Base-by-base conservation (phyloP, 2,888 invertebrate species). In the Ormyrus rosae region DNA sequence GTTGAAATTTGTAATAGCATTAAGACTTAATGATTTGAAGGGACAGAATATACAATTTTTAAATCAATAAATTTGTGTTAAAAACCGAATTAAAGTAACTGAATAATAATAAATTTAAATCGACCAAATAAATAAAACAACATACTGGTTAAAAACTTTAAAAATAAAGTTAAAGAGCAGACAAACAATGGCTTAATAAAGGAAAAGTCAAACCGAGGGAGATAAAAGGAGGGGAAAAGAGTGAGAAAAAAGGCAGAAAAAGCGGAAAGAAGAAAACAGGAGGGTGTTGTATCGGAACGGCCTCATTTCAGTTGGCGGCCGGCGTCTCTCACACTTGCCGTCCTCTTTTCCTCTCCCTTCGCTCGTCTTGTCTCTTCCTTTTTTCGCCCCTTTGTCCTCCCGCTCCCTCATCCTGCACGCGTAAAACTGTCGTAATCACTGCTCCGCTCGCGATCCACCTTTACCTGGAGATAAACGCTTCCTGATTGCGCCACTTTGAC, bases 371-470 rank as follows among this genome's bases (percentile, higher is more conserved):
- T 34, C 34, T 34, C 34, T 3, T 34, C 34, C 34, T 34, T 34
- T 34, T 34, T 34, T 34, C 34, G 34, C 0, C 34, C 76, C 45
- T 65, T 67, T 74, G 64, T 60, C 19, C 65, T 77, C 63, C 50
- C 10, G 8, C 19, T 34, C 34, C 3, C 53, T 78, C 64, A 69
- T 74, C 46, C 45, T 69, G 46, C 60, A 74, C 64, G 80, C 61
- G 76, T 68, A 67, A 76, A 76, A 68, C 70, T 67, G 75, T 79
- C 79, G 75, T 81, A 81, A 81, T 81, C 71, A 79, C 63, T 65
- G 55, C 55, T 73, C 70, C 34, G 65, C 48, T 80, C 58, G 48
- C 53, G 53, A 79, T 56, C 61, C 46, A 65, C 63, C 58, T 56
- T 64, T 70, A 70, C 64, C 60, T 65, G 46, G 63, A 19, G 67